These are phyloP conservation scores for Biston betularia DNA, from an alignment of 2,888 invertebrate species.

Conservation along the genomic window DNA sequence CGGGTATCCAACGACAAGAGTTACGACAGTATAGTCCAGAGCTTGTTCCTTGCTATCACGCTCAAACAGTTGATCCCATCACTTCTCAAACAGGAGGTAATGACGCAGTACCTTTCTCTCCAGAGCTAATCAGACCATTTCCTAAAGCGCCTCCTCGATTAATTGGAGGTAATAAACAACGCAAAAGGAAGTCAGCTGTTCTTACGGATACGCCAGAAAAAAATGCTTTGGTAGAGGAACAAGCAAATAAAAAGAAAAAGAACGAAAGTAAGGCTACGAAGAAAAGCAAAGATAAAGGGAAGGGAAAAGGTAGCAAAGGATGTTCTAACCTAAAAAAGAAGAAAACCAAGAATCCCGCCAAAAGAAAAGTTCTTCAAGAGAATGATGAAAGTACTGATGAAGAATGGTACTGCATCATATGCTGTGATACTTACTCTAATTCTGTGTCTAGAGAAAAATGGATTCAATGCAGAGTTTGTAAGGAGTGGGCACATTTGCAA, in stretches of 20 bases:
- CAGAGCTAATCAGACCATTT: not conserved
- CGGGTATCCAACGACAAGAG: slow-evolving; percentile 13
- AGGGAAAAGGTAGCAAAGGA: not conserved
- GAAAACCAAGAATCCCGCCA: not conserved
- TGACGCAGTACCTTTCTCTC: slow-evolving; percentile 1
- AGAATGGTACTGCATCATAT: slow-evolving; percentile 11
- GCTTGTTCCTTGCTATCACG: slow-evolving; percentile 9
- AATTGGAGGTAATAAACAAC: not conserved
- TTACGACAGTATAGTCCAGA: slow-evolving; percentile 21
- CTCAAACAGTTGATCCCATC: not conserved
- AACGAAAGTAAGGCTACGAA: not conserved
- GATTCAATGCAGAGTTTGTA: slow-evolving; percentile 38
- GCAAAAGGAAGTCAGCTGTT: slow-evolving; percentile 10
- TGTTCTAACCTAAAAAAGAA: not conserved
- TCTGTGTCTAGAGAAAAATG: slow-evolving; percentile 32
- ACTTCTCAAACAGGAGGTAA: not conserved
- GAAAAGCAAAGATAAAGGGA: not conserved
- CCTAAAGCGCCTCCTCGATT: slow-evolving; percentile 1
- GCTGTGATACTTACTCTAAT: slow-evolving; percentile 2
- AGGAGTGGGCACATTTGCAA: slow-evolving; percentile 37
- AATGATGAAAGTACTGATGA: slow-evolving; percentile 2
- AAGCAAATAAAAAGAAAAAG: slow-evolving; percentile 28
- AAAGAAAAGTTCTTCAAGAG: slow-evolving; percentile 2
- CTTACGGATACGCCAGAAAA: too few relatives aligned
- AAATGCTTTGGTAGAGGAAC: slow-evolving; percentile 42